Evolutionary conservation across 1,140 invertebrate species (phyloP).

Genomic region (Thaumatotibia leucotreta): DNA sequence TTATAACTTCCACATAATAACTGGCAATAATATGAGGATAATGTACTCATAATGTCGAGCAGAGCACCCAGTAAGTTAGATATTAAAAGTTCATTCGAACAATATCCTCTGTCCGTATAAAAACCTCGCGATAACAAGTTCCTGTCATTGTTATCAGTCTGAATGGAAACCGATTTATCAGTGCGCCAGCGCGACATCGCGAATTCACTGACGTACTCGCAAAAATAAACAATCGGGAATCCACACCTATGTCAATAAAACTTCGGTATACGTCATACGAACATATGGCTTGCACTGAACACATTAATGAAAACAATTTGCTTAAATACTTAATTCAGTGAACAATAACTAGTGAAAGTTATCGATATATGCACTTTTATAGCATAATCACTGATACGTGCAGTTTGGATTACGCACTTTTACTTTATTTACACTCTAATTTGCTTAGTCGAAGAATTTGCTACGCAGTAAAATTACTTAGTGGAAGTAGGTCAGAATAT

Average conservation of each 20-base stretch:
- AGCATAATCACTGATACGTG: background rate
- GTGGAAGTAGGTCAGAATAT: background rate
- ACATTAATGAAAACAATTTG: background rate
- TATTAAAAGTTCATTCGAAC: background rate
- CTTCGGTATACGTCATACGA: background rate
- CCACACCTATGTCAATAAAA: constrained; percentile 9
- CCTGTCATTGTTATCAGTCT: constrained; percentile 11
- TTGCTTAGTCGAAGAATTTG: background rate
- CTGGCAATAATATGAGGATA: background rate
- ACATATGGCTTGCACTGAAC: background rate
- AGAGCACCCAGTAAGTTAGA: background rate
- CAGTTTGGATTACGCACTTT: background rate
- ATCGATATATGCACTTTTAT: background rate
- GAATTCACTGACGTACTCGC: background rate
- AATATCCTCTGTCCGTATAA: constrained; percentile 9
- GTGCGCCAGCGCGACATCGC: background rate
- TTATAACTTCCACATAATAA: background rate
- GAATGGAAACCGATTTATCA: constrained; percentile 9
- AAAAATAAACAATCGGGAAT: background rate
- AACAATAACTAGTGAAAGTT: background rate
- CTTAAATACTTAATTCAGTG: background rate
- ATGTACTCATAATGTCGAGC: background rate
- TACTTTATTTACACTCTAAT: too few species aligned
- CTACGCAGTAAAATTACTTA: background rate
- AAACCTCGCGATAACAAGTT: constrained; percentile 6